Evolutionary conservation across 2,113 vertebrate species (phyloP), one percentile per base, ranked within the genome.

Genomic region (Malurus alboscapulatus): DNA sequence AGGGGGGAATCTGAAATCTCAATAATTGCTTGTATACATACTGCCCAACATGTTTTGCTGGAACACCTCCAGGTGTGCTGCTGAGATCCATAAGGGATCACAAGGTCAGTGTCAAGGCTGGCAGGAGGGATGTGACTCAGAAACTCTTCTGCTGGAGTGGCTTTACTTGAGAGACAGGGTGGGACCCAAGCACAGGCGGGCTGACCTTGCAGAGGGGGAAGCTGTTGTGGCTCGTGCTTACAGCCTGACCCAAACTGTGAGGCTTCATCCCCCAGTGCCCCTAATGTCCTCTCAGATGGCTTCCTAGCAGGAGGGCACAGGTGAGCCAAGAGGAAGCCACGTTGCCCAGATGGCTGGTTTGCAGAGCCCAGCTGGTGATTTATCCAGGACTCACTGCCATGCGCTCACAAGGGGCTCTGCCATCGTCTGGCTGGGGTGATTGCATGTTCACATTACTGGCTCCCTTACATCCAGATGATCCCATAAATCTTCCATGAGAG

Each of bases 261-360:
- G 87, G 34, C 88, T 93, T 30, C 79, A 50, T 92, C 92, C 94
- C 92, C 94, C 2, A 11, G 81, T 89, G 96, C 84, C 94, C 82
- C 84, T 81, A 96, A 85, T 92, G 91, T 87, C 84, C 92, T 92
- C 93, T 97, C 96, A 97, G 96, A 97, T 97, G 97, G 96, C 73
- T 74, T 71, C 87, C 91, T 94, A 45, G 96, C 91, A 88, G 96
- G 95, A 96, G 93, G 85, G 86, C 69, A 96, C 30, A 40, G 85
- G 87, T 61, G 24, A 4, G 96, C 97, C 97, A 97, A 96, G 95
- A 97, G 96, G 90, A 93, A 92, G 50, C 66, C 0, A 14, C 1
- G 0, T 95, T 90, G 88, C 94, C 95, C 97, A 97, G 97, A 97
- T 97, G 97, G 97, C 81, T 97, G 71, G 76, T 96, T 97, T 94